phyloP scores from a whole-genome alignment of 2,113 vertebrate genomes.

The Blennius ocellaris region DNA sequence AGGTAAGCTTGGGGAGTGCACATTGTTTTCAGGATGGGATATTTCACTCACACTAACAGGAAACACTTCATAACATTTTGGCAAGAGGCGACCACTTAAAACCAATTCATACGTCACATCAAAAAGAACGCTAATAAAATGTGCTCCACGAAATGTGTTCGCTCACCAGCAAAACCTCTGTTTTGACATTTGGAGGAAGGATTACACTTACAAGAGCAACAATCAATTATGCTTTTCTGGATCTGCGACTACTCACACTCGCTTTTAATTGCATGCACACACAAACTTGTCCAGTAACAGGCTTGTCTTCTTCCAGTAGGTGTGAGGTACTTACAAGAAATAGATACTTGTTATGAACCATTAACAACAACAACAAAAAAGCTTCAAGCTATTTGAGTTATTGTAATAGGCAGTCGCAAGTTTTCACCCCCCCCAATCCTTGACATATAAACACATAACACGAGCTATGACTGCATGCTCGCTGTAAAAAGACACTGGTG shows the following conservation, averaged over 20 bases:
- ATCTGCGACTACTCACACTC: slow-evolving; percentile 33
- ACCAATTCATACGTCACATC: not conserved
- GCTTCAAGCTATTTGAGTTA: too few relatives aligned
- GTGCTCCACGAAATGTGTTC: too few relatives aligned
- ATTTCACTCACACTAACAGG: not conserved
- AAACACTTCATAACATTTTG: not conserved
- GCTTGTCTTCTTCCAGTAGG: too few relatives aligned
- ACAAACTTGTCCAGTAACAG: too few relatives aligned
- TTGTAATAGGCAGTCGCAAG: too few relatives aligned
- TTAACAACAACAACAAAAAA: too few relatives aligned
- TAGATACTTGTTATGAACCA: too few relatives aligned
- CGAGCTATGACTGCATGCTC: not conserved
- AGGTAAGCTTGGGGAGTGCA: not conserved
- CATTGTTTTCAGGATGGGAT: not conserved
- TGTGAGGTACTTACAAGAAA: too few relatives aligned
- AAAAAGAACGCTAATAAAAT: too few relatives aligned
- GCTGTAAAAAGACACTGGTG: slow-evolving; percentile 3
- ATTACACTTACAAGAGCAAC: not conserved
- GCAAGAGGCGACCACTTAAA: not conserved
- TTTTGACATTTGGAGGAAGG: slow-evolving; percentile 3
- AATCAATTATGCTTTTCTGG: not conserved
- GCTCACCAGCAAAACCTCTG: not conserved
- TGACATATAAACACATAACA: not conserved
- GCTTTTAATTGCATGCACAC: not conserved
- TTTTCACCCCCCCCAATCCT: too few relatives aligned